Evolutionary conservation across 1,140 invertebrate genomes (phyloP).

Genomic region (Leptopilina boulardi): DNA sequence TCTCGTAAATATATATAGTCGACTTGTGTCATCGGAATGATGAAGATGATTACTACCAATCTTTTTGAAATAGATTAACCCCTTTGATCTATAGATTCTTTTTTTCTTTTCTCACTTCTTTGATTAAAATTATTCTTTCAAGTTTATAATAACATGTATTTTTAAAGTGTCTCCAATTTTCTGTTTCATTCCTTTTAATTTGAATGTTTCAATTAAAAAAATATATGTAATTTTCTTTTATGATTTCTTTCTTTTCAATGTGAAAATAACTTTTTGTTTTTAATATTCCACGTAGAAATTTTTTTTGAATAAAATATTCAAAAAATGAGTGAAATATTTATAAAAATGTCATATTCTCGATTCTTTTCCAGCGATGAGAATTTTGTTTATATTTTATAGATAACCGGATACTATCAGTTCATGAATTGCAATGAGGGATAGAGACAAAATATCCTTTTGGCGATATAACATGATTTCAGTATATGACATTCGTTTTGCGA

Average conservation of each 20-base stretch:
- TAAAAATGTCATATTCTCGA: no score
- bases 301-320: no score
- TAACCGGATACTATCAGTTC: not conserved
- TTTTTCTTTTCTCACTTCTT: not conserved
- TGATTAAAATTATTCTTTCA: constrained; percentile 1
- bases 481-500: constrained; percentile 28
- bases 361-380: no score
- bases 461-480: constrained; percentile 16
- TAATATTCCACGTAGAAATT: no score
- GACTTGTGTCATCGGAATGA: constrained; percentile 11
- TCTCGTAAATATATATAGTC: no score
- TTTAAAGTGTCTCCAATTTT: not conserved
- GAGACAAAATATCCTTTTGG: constrained; percentile 24
- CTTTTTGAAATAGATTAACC: constrained; percentile 19
- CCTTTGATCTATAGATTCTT: not conserved
- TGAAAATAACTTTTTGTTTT: no score
- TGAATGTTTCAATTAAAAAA: not conserved
- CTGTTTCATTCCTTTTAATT: not conserved
- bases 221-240: no score
- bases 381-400: no score
- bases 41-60: not conserved
- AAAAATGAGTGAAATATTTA: no score
- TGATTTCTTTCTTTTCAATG: no score
- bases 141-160: not conserved
- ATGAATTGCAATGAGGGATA: not conserved